Percentiles rank a stretch among this genome's conserved stretches.
Evolutionary conservation across 2,797 vertebrate species (phyloP).

Genomic region (Aselliscus stoliczkanus): DNA sequence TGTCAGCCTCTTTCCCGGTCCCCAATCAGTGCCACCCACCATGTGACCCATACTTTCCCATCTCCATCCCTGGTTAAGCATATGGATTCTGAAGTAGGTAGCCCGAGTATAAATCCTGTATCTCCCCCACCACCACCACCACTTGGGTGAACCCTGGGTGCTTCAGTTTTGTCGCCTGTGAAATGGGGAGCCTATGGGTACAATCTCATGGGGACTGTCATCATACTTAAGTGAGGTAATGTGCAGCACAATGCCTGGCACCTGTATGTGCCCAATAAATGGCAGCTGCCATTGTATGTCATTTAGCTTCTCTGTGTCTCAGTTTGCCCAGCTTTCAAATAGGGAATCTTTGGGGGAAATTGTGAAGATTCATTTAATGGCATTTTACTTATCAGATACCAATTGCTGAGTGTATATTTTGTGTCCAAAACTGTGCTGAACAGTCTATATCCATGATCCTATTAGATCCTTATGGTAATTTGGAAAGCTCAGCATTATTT

Average conservation of each 20-base stretch:
- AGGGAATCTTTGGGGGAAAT: neutral
- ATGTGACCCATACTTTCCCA: accelerated
- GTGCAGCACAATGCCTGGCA: neutral
- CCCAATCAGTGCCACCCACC: accelerated
- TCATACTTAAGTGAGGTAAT: neutral
- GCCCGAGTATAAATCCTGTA: accelerated
- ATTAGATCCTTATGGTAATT: neutral
- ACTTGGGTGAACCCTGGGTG: neutral
- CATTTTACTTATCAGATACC: neutral
- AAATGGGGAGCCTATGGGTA: neutral
- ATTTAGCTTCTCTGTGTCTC: neutral
- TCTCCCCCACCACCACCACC: neutral
- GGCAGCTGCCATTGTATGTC: neutral
- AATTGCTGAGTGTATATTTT: neutral
- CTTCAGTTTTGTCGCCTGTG: neutral
- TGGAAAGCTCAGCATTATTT: neutral
- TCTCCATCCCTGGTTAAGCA: neutral
- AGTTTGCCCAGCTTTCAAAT: neutral
- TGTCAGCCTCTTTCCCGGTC: neutral
- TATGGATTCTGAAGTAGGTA: neutral
- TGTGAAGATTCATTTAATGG: neutral
- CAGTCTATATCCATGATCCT: neutral
- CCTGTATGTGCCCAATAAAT: accelerated
- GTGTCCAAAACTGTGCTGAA: neutral
- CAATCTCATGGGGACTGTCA: accelerated